Evolutionary conservation across 2,888 invertebrate species (phyloP).

Genomic region (Ectobius pallidus): DNA sequence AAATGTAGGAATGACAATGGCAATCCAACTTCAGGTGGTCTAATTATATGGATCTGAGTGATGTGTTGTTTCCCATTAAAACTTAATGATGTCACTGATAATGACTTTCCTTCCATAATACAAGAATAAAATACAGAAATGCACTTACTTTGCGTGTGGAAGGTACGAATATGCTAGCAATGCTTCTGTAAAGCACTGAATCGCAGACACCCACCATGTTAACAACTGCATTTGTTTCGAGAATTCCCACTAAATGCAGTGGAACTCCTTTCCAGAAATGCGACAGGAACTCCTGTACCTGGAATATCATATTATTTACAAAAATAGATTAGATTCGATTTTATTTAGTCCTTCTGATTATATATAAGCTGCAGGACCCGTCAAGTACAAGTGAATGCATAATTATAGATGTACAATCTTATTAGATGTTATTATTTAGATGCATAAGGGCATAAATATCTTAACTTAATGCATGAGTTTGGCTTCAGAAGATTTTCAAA

Average conservation of each 20-base stretch:
- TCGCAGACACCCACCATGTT: conserved; percentile 20
- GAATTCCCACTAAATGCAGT: neutral
- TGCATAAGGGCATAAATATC: neutral
- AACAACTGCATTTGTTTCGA: conserved; percentile 1
- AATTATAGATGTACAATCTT: no score
- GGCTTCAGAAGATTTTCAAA: neutral
- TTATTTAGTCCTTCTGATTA: no score
- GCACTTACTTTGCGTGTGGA: neutral
- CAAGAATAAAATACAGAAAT: no score
- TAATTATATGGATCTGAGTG: neutral
- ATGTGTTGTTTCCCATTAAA: neutral
- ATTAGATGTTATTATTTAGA: neutral
- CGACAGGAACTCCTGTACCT: conserved; percentile 20
- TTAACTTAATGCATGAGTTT: neutral
- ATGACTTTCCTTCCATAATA: no score
- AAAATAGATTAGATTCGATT: no score
- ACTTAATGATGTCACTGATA: no score
- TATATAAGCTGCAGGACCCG: no score
- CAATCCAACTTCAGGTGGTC: neutral
- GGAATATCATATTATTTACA: no score
- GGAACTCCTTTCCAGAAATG: conserved; percentile 21
- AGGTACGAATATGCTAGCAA: conserved; percentile 3
- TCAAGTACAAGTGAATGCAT: no score
- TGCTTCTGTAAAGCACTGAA: conserved; percentile 1
- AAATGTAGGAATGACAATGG: no score